Evolutionary conservation across 2,113 vertebrate species (phyloP).

Genomic region (Lamprotornis superbus): DNA sequence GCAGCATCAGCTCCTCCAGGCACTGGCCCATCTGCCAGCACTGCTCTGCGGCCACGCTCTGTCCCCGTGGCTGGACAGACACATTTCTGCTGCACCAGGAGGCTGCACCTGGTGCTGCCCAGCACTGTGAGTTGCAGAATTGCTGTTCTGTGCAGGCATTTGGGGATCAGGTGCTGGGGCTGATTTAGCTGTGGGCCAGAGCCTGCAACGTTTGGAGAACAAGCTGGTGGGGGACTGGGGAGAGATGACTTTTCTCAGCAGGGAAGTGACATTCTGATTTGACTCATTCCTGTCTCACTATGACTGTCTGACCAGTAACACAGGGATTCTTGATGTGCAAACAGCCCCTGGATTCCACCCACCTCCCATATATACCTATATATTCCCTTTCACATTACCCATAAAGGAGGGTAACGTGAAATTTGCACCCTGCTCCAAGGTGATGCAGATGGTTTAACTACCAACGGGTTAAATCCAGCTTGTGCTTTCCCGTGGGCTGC

Average conservation of each 20-base stretch:
- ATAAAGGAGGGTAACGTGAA: background rate
- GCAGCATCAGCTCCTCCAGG: background rate
- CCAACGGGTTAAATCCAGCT: background rate
- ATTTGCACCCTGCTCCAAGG: background rate
- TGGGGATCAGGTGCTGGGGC: background rate
- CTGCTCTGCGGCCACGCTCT: background rate
- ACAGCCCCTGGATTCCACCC: background rate
- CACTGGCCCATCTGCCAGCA: background rate
- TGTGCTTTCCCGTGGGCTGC: background rate
- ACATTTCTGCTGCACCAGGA: background rate
- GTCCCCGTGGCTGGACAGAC: background rate
- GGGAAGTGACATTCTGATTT: slow-evolving; percentile 12
- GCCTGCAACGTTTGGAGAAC: background rate
- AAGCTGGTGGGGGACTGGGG: background rate
- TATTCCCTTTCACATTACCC: background rate
- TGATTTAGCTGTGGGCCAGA: background rate
- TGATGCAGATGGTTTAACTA: background rate
- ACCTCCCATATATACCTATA: fast-evolving
- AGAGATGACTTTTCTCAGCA: background rate
- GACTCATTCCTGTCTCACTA: background rate
- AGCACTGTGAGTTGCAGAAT: background rate
- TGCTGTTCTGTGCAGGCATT: background rate
- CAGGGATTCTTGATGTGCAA: background rate
- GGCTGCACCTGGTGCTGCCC: background rate
- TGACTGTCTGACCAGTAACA: background rate